Evolutionary conservation across 1,140 invertebrate genomes (phyloP).

Genomic region (Aporrectodea caliginosa): DNA sequence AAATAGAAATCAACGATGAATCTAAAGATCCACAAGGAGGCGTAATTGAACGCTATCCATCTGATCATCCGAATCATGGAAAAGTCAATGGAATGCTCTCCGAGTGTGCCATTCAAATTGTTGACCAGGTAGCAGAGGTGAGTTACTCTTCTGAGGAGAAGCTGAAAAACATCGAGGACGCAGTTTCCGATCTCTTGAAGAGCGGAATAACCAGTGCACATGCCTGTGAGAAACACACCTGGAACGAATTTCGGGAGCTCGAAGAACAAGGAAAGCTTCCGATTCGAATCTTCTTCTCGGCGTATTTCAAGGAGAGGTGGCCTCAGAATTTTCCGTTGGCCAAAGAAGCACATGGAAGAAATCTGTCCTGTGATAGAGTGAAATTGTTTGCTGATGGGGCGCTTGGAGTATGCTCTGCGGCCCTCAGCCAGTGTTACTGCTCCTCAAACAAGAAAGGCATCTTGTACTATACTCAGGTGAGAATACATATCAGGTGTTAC

Average conservation of each 20-base stretch:
- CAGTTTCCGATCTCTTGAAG: slow-evolving; percentile 11
- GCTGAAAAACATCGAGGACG: neutral
- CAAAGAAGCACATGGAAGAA: neutral
- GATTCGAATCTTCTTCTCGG: slow-evolving; percentile 22
- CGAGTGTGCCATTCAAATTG: neutral
- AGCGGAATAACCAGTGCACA: slow-evolving; percentile 25
- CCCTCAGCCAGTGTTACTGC: slow-evolving; percentile 17
- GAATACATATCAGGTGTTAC: too few species aligned
- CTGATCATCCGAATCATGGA: neutral
- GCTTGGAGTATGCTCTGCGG: slow-evolving; percentile 12
- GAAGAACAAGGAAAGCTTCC: slow-evolving; percentile 13
- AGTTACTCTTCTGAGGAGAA: neutral
- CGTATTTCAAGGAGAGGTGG: neutral
- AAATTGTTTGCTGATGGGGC: slow-evolving; percentile 26
- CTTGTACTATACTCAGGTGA: neutral
- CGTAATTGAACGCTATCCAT: slow-evolving; percentile 14
- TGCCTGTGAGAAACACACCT: slow-evolving; percentile 20
- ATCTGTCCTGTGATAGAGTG: slow-evolving; percentile 10
- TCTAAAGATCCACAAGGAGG: neutral
- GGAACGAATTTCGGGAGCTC: slow-evolving; percentile 18
- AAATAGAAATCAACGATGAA: neutral
- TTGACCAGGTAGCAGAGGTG: neutral
- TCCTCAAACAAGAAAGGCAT: neutral
- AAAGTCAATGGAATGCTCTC: slow-evolving; percentile 13
- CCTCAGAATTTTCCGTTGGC: neutral